A percentile compares a stretch with the other conserved stretches of the same genome.
phyloP scores from a whole-genome alignment of 2,888 invertebrate species.

The Andrena praecox region DNA sequence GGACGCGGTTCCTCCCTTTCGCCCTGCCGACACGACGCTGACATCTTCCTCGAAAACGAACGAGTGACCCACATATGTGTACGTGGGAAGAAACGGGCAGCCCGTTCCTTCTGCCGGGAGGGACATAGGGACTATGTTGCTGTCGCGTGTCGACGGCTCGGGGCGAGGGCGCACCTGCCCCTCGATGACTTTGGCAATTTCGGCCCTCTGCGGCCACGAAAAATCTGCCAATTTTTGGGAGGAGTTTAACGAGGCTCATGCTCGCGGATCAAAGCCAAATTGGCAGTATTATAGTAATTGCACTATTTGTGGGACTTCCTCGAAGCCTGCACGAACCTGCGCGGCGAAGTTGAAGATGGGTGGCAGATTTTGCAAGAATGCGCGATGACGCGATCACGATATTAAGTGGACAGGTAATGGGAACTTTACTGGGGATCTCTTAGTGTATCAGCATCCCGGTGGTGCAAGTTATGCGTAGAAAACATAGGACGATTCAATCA shows the following conservation, averaged over 20 bases:
- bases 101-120: not conserved
- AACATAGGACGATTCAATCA: slow-evolving; percentile 26
- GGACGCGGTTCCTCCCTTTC: slow-evolving; percentile 21
- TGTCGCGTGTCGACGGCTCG: slow-evolving; percentile 29
- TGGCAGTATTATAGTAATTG: not conserved
- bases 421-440: not conserved
- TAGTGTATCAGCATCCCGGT: not conserved
- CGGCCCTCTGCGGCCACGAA: not conserved
- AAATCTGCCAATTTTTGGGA: slow-evolving; percentile 18
- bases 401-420: not conserved
- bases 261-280: slow-evolving; percentile 26
- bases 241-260: slow-evolving; percentile 31
- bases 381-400: not conserved
- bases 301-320: not conserved
- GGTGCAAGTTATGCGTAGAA: not conserved
- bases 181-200: slow-evolving; percentile 9
- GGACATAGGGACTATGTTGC: not conserved
- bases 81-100: not conserved
- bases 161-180: slow-evolving; percentile 30
- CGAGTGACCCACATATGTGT: slow-evolving; percentile 21
- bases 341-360: no score
- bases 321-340: not conserved
- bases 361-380: no score
- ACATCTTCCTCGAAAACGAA: slow-evolving; percentile 18
- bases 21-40: not conserved